These are phyloP conservation scores for Gnathonemus echidnorhynchus DNA, from an alignment of 2,113 vertebrate genomes.

Conservation along the genomic window DNA sequence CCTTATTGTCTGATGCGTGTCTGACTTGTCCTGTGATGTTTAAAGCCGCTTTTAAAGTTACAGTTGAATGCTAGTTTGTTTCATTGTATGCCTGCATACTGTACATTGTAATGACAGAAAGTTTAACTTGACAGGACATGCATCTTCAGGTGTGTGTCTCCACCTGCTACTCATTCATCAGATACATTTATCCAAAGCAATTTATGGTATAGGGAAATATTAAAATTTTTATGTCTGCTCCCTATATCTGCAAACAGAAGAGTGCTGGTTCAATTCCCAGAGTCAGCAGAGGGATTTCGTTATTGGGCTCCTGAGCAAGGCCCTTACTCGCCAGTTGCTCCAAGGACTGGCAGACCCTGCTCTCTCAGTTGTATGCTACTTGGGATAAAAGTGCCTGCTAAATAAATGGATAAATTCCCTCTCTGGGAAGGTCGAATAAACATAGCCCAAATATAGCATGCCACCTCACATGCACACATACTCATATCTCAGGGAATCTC, in stretches of 20 bases:
- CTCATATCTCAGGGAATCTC: not conserved
- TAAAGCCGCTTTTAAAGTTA: not conserved
- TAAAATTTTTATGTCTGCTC: not conserved
- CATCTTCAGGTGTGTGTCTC: not conserved
- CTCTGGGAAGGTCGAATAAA: not conserved
- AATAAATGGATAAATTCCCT: not conserved
- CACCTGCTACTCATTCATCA: not conserved
- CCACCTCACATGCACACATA: not conserved
- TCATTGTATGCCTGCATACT: not conserved
- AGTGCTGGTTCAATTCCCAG: not conserved
- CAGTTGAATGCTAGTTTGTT: not conserved
- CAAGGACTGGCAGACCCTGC: not conserved
- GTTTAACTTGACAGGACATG: not conserved
- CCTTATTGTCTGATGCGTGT: not conserved
- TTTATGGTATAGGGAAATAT: not conserved
- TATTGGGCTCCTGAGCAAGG: not conserved
- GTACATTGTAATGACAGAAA: not conserved
- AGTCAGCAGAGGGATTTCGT: not conserved
- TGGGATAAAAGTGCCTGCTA: not conserved
- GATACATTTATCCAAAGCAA: not conserved
- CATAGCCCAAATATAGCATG: not conserved
- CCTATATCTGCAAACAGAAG: not conserved
- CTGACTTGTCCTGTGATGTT: not conserved
- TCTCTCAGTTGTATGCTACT: not conserved
- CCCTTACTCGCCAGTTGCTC: not conserved